Conservation (phyloP, 64 coral and sea anemone genomes). For the Actinia equina region DNA sequence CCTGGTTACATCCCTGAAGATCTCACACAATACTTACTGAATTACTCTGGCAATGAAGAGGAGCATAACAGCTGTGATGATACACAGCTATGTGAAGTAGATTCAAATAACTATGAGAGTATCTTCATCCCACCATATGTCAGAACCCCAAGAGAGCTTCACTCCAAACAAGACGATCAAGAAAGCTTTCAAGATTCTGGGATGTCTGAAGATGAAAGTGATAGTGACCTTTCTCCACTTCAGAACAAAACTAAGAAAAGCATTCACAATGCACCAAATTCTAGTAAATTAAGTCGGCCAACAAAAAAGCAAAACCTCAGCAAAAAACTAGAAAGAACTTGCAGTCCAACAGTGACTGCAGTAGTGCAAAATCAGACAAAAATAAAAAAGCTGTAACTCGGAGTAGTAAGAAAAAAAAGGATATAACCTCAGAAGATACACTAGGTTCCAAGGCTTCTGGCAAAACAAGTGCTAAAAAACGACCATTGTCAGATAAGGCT, state of each 20-base stretch:
- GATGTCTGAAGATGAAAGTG: background rate
- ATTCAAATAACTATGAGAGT: background rate
- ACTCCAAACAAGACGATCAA: background rate
- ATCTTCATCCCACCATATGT: background rate
- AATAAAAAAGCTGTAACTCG: background rate
- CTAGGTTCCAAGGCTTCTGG: background rate
- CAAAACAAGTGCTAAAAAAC: background rate
- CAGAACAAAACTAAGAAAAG: background rate
- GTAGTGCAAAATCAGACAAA: background rate
- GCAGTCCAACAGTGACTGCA: background rate
- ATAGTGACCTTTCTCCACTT: background rate
- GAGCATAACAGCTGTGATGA: background rate
- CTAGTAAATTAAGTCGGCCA: background rate
- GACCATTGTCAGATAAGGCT: background rate
- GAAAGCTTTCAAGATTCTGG: slow-evolving; percentile 1
- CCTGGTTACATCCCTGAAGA: slow-evolving; percentile 4
- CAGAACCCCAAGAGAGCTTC: background rate
- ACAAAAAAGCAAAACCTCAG: background rate
- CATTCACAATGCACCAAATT: background rate
- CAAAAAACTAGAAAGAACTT: background rate
- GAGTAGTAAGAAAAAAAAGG: background rate
- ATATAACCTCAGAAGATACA: background rate
- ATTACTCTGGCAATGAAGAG: background rate
- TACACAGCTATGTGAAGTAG: background rate
- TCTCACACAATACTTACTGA: background rate